phyloP scores from a whole-genome alignment of 2,113 vertebrate genomes.

The Chamaetylas fuelleborni region DNA sequence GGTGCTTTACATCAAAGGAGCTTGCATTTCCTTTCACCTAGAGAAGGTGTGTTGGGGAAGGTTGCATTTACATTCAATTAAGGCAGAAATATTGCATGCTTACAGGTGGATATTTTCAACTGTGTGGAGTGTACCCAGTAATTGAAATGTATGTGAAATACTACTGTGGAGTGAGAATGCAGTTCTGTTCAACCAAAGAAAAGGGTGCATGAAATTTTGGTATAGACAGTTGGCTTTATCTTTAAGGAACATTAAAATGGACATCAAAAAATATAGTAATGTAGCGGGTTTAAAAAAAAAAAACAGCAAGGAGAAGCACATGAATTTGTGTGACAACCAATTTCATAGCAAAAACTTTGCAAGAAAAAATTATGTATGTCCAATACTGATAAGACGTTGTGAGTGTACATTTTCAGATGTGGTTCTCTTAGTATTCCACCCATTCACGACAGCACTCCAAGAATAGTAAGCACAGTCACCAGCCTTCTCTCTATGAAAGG shows the following conservation, averaged over 20 bases:
- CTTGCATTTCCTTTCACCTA: accelerated
- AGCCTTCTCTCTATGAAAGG: constrained; percentile 52
- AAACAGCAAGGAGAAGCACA: constrained; percentile 37
- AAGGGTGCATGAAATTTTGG: constrained; percentile 75
- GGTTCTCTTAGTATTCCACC: constrained; percentile 71
- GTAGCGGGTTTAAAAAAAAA: constrained; percentile 48
- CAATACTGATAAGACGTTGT: constrained; percentile 76
- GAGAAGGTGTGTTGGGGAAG: not conserved
- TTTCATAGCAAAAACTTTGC: constrained; percentile 78
- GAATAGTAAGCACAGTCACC: constrained; percentile 68
- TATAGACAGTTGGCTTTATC: constrained; percentile 74
- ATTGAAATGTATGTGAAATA: constrained; percentile 71
- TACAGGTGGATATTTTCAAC: constrained; percentile 71
- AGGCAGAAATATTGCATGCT: constrained; percentile 37
- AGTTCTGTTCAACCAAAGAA: constrained; percentile 66
- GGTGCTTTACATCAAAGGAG: not conserved
- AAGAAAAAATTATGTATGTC: constrained; percentile 76
- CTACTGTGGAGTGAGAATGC: constrained; percentile 57
- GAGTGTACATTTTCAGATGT: constrained; percentile 73
- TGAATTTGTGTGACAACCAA: constrained; percentile 74
- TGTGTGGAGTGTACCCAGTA: constrained; percentile 62
- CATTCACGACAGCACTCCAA: constrained; percentile 64
- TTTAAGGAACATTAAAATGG: constrained; percentile 80
- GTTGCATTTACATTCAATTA: constrained; percentile 69
- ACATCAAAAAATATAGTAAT: constrained; percentile 75